Evolutionary conservation across 2,888 invertebrate genomes (phyloP).

Genomic region (Pteria penguin): DNA sequence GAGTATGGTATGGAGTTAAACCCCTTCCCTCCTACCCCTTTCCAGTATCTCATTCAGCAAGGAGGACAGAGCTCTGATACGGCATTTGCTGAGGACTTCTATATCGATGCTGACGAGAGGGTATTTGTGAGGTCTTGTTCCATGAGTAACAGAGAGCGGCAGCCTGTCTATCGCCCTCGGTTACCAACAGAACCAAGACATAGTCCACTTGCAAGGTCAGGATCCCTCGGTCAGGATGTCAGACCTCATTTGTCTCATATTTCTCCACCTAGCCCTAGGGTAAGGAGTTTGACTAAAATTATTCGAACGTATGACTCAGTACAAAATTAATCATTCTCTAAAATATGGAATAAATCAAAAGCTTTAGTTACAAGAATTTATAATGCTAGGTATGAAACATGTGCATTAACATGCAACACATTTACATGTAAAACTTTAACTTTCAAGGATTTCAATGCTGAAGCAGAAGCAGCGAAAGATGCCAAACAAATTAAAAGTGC

Average conservation of each 20-base stretch:
- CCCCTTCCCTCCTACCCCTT: conserved; percentile 76
- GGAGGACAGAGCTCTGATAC: conserved; percentile 76
- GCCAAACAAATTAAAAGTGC: conserved; percentile 65
- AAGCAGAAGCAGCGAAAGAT: conserved; percentile 13
- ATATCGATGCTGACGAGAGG: conserved; percentile 73
- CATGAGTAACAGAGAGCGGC: conserved; percentile 62
- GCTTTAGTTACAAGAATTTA: neutral
- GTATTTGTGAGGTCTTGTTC: conserved; percentile 74
- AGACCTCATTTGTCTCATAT: conserved; percentile 65
- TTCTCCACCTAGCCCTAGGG: conserved; percentile 66
- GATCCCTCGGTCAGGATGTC: conserved; percentile 72
- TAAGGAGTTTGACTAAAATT: too few species aligned
- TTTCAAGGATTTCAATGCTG: conserved; percentile 31
- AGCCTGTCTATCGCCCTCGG: conserved; percentile 61
- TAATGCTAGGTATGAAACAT: neutral
- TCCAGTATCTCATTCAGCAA: conserved; percentile 72
- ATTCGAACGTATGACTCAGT: too few species aligned
- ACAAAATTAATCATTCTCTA: too few species aligned
- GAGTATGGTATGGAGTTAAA: conserved; percentile 70
- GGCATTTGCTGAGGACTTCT: conserved; percentile 78
- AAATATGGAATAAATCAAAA: too few species aligned
- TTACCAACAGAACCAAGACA: conserved; percentile 74
- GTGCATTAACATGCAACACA: neutral
- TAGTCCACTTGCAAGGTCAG: conserved; percentile 73
- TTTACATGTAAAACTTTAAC: neutral